Evolutionary conservation across 2,113 vertebrate species (phyloP).

Genomic region (Onychostruthus taczanowskii): DNA sequence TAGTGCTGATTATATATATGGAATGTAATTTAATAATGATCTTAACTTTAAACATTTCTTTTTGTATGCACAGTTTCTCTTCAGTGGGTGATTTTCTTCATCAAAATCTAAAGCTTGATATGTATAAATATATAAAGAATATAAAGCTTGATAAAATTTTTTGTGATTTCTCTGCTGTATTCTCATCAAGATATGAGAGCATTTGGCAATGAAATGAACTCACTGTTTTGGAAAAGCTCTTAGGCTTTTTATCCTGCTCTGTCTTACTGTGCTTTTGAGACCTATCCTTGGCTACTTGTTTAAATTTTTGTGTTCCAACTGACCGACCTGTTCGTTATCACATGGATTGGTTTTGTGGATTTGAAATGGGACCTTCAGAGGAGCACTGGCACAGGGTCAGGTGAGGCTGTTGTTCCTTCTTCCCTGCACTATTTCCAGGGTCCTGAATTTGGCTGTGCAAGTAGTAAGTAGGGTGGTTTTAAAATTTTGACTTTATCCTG

Average conservation of each 20-base stretch:
- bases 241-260: neutral
- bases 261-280: neutral
- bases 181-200: neutral
- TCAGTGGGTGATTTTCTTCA: neutral
- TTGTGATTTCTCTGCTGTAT: neutral
- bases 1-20: neutral
- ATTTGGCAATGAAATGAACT: neutral
- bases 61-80: neutral
- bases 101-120: neutral
- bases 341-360: neutral
- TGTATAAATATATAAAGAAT: neutral
- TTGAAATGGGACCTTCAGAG: neutral
- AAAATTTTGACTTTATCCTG: neutral
- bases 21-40: neutral
- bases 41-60: neutral
- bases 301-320: neutral
- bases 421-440: neutral
- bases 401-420: neutral
- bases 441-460: constrained; percentile 2
- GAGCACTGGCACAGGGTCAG: constrained; percentile 25
- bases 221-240: neutral
- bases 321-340: neutral
- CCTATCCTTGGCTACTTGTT: neutral
- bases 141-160: neutral
- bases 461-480: neutral